phyloP scores from a whole-genome alignment of 2,888 invertebrate genomes.

The Lepidochrysops patricia region DNA sequence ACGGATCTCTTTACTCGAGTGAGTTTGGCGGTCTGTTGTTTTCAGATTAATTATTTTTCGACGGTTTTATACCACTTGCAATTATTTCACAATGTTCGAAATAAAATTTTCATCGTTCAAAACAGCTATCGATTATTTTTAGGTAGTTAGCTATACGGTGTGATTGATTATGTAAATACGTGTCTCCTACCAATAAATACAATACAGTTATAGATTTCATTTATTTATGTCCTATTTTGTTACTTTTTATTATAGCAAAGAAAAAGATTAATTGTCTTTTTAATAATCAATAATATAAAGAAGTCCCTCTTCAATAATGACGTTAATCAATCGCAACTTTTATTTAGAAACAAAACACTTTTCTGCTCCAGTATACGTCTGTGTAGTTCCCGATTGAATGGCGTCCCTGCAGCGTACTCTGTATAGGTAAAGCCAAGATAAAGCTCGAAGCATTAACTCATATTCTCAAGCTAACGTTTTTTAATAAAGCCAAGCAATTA shows the following conservation, averaged over 20 bases:
- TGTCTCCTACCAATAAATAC: no score
- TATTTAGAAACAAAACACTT: background rate
- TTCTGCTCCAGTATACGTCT: background rate
- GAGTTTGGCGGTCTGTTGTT: slow-evolving; percentile 6
- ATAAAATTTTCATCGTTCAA: background rate
- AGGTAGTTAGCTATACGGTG: no score
- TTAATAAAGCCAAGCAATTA: slow-evolving; percentile 37
- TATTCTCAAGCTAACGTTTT: slow-evolving; percentile 34
- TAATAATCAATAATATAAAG: no score
- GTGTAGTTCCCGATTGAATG: background rate
- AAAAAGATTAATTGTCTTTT: no score
- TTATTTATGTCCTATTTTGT: no score
- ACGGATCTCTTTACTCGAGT: slow-evolving; percentile 19
- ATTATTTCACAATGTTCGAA: background rate
- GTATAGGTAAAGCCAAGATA: slow-evolving; percentile 8
- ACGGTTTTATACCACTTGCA: background rate
- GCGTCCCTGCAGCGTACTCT: background rate
- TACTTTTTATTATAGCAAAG: no score
- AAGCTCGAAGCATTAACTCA: slow-evolving; percentile 24
- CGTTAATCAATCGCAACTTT: background rate
- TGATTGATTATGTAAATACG: no score
- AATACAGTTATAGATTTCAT: no score
- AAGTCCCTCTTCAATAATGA: no score
- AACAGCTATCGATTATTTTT: background rate
- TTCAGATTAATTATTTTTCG: background rate